Base-by-base conservation (phyloP, 2,888 invertebrate genomes). In the Agriopis leucophaearia region DNA sequence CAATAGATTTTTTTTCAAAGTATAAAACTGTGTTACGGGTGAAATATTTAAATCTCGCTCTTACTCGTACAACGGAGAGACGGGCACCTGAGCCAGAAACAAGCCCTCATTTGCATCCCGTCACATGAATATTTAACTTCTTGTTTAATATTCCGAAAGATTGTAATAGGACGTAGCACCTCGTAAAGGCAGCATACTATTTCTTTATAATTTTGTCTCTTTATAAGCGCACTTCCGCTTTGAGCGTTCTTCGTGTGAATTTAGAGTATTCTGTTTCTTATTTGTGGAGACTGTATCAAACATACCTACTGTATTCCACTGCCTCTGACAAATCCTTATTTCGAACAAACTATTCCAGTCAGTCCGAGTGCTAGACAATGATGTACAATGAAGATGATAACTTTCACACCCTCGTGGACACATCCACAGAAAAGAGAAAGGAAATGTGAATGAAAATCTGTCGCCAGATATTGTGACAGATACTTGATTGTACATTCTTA, bases 81-180 rank as follows among this genome's bases (percentile, higher is more conserved):
- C 69, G 50, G 47, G 59, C 64, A 77, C 77, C 78, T 77, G 77
- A 74, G 72, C 74, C 75, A 72, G 74, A 78, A 77, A 77, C 72
- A 72, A 76, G 69, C 69, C 74, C 67, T 58, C 66, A 82, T 84
- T 81, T 79, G 75, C 81, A 83, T 81, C 79, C 76, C 72, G 74
- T 75, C 71, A 71, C 76, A 84, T 83, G 80, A 85, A 84, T 85
- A 81, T 83, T 80, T 69, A 78, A 69, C 73, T 78, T 78, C 78
- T 74, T 56, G 73, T 78, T 78, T 77, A 70, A 78, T 75, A 78
- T 72, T 75, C 76, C 69, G 70, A 68, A 60, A 64, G 54, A 72
- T 70, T 68, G 62, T 70, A 69, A 64, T 62, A 68, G 66, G 66
- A 68, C 66, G 62, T 56, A 52, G 60, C 64, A 51, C 66, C 38